Base-by-base conservation (phyloP, 2,113 vertebrate genomes). In the Chloebia gouldiae region DNA sequence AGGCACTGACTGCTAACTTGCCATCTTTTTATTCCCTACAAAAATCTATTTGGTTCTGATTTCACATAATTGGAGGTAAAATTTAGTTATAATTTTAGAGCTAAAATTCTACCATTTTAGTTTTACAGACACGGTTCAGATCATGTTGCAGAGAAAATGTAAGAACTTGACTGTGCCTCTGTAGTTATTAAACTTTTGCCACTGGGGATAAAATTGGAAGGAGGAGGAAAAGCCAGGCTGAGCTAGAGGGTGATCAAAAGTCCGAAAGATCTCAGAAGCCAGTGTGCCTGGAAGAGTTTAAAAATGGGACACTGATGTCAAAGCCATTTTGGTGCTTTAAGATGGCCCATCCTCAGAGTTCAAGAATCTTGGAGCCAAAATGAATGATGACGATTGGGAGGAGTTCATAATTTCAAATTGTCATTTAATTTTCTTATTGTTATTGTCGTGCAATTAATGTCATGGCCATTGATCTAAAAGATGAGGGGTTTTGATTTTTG, bases 261-360 rank as follows among this genome's bases (percentile, higher is more conserved):
- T 96, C 92, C 59, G 64, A 68, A 93, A 92, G 82, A 68, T 93
- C 85, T 96, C 56, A 92, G 90, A 93, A 93, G 71, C 54, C 49
- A 5, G 0, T 77, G 33, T 89, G 42, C 79, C 68, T 71, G 37
- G 37, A 27, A 91, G 66, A 88, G 60, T 91, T 87, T 93, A 60
- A 92, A 95, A 96, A 95, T 88, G 88, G 90, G 85, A 86, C 85
- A 64, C 37, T 3, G 10, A 87, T 88, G 90, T 95, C 79, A 93
- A 94, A 95, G 90, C 56, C 47, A 21, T 81, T 96, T 86, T 86
- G 60, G 68, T 83, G 50, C 42, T 88, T 91, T 95, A 60, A 94
- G 47, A 86, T 90, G 27, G 86, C 42, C 47, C 39, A 53, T 89
- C 33, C 75, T 42, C 6, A 0, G 71, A 77, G 64, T 94, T 96